phyloP scores from a whole-genome alignment of 2,113 vertebrate species.

The Gnathonemus longibarbis region DNA sequence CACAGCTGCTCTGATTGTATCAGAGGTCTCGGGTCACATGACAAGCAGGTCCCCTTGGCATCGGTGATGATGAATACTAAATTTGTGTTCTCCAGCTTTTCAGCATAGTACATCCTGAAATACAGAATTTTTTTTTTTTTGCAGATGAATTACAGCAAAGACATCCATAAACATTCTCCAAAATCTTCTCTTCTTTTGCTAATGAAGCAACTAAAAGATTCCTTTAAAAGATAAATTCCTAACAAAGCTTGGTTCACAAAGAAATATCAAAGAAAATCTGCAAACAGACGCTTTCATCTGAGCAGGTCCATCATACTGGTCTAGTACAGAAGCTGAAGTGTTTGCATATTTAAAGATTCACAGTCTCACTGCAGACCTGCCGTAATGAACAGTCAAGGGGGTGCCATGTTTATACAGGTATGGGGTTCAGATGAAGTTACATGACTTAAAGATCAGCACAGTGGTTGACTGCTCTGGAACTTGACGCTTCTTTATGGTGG shows the following conservation, averaged over 20 bases:
- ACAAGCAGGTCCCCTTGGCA: slow-evolving; percentile 80
- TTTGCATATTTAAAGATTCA: background rate
- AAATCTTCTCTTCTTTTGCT: background rate
- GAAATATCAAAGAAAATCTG: background rate
- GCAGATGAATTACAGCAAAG: background rate
- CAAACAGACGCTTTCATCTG: background rate
- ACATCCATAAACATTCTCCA: background rate
- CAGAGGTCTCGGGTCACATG: slow-evolving; percentile 81
- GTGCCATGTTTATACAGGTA: background rate
- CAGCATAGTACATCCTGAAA: slow-evolving; percentile 77
- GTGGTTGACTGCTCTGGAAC: slow-evolving; percentile 32
- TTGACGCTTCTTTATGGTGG: slow-evolving; percentile 50
- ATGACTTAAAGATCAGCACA: slow-evolving; percentile 25
- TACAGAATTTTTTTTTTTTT: slow-evolving; percentile 36
- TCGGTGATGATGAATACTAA: slow-evolving; percentile 93
- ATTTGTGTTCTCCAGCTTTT: slow-evolving; percentile 93
- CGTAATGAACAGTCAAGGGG: background rate
- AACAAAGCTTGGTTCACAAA: background rate
- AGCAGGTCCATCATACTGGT: background rate
- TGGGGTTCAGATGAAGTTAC: slow-evolving; percentile 34
- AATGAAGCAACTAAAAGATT: background rate
- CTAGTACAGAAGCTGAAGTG: background rate
- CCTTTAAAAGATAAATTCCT: background rate
- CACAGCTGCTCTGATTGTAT: slow-evolving; percentile 92
- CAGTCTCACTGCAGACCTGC: background rate